phyloP scores from a whole-genome alignment of 2,888 invertebrate genomes.

The Melangyna quadrimaculata region DNA sequence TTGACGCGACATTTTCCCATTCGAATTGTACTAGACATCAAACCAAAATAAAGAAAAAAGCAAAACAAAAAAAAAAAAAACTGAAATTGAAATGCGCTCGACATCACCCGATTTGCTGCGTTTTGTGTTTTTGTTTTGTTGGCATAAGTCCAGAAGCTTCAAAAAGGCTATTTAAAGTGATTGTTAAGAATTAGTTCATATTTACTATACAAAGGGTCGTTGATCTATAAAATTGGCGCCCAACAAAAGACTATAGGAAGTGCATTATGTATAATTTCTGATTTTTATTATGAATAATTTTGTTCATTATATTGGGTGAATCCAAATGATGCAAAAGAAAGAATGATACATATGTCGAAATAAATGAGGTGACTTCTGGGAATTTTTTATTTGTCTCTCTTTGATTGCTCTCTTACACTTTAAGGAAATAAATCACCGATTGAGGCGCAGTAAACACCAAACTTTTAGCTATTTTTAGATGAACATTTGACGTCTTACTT shows the following conservation, averaged over 20 bases:
- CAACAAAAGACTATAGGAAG: constrained; percentile 36
- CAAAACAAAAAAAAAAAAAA: neutral
- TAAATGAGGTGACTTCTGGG: constrained; percentile 32
- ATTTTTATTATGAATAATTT: neutral
- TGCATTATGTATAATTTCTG: neutral
- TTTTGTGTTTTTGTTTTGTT: constrained; percentile 7
- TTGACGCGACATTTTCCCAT: neutral
- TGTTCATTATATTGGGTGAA: neutral
- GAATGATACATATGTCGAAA: neutral
- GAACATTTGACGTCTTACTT: neutral
- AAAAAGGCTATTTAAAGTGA: constrained; percentile 31
- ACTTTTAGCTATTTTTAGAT: constrained; percentile 9
- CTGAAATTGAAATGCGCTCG: constrained; percentile 17
- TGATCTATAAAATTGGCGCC: constrained; percentile 49
- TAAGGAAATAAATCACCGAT: constrained; percentile 18
- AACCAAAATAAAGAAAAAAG: neutral
- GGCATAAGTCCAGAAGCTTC: constrained; percentile 35
- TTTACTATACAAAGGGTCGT: constrained; percentile 44
- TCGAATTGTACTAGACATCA: neutral
- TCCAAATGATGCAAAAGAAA: neutral
- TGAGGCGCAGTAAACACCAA: constrained; percentile 29
- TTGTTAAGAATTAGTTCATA: constrained; percentile 3
- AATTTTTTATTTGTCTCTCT: neutral
- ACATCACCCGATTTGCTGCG: constrained; percentile 44
- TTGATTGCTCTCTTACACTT: neutral